These are phyloP conservation scores for Etia nguti DNA, from an alignment of 2,113 vertebrate species.

Conservation along the genomic window DNA sequence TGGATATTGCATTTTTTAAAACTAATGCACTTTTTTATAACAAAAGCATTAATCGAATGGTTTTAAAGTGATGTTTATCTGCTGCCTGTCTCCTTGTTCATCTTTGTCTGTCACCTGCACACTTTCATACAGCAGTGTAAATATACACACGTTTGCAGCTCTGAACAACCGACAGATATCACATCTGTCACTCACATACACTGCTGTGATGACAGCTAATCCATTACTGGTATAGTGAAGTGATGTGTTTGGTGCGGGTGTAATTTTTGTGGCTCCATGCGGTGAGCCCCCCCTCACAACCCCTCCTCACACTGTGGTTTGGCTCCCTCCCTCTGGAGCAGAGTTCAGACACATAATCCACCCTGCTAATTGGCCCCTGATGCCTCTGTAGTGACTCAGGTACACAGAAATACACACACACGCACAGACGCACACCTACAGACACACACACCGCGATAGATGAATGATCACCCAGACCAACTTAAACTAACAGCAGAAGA, in stretches of 20 bases:
- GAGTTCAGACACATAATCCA: constrained; percentile 61
- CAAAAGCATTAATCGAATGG: background rate
- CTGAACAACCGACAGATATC: background rate
- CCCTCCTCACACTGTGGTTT: constrained; percentile 11
- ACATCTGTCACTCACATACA: background rate
- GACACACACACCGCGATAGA: background rate
- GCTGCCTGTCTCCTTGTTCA: background rate
- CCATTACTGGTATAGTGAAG: background rate
- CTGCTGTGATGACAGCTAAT: constrained; percentile 6
- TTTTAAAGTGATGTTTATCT: background rate
- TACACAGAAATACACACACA: constrained; percentile 37
- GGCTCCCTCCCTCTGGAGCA: constrained; percentile 37
- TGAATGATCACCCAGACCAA: background rate
- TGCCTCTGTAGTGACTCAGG: constrained; percentile 51
- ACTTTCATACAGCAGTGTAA: background rate
- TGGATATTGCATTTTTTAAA: background rate
- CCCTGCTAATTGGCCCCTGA: constrained; percentile 63
- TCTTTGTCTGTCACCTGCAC: background rate
- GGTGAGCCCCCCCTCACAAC: background rate
- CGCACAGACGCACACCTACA: background rate
- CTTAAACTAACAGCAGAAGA: background rate
- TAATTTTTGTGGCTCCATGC: constrained; percentile 35
- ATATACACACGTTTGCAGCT: background rate
- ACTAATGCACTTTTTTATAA: background rate
- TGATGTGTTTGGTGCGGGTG: constrained; percentile 11